Percentiles rank a stretch among this genome's conserved stretches.
These are phyloP conservation scores for Cottoperca gobio DNA, from an alignment of 2,797 vertebrate genomes.

Conservation along the genomic window DNA sequence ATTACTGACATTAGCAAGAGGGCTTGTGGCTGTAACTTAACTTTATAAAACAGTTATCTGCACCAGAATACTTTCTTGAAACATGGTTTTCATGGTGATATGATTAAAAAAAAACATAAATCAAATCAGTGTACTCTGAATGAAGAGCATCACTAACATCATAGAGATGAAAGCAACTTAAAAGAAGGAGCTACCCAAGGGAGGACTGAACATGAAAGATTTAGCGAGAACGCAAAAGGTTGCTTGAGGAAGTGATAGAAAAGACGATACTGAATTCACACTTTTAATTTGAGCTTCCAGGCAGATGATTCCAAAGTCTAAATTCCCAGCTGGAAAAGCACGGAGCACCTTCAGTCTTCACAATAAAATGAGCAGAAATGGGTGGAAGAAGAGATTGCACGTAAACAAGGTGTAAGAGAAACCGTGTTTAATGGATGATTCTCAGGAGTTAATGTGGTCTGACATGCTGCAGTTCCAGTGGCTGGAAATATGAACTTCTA, in stretches of 20 bases:
- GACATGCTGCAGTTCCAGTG: slow-evolving; percentile 36
- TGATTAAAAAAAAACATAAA: slow-evolving; percentile 16
- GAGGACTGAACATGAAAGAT: slow-evolving; percentile 21
- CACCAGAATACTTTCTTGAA: not conserved
- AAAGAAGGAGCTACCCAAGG: slow-evolving; percentile 41
- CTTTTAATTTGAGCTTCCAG: slow-evolving; percentile 47
- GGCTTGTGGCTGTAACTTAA: slow-evolving; percentile 30
- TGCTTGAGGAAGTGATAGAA: slow-evolving; percentile 41
- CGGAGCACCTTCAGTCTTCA: slow-evolving; percentile 25
- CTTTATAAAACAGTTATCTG: slow-evolving; percentile 31
- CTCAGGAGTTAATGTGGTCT: slow-evolving; percentile 32
- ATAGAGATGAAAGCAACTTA: slow-evolving; percentile 42
- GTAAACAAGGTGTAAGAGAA: slow-evolving; percentile 28
- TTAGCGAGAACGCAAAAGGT: slow-evolving; percentile 37
- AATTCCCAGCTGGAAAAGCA: slow-evolving; percentile 27
- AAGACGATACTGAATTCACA: slow-evolving; percentile 36
- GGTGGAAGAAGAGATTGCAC: not conserved
- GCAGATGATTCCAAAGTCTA: slow-evolving; percentile 29
- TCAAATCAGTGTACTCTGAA: slow-evolving; percentile 20
- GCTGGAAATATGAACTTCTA: slow-evolving; percentile 24
- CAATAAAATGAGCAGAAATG: slow-evolving; percentile 11
- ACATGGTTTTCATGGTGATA: slow-evolving; percentile 27
- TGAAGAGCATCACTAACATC: slow-evolving; percentile 38
- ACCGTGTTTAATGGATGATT: slow-evolving; percentile 47
- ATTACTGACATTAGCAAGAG: slow-evolving; percentile 35